Evolutionary conservation across 2,113 vertebrate species (phyloP), one percentile per base, ranked within the genome.

Genomic region (Poeciliopsis turrubarensis): DNA sequence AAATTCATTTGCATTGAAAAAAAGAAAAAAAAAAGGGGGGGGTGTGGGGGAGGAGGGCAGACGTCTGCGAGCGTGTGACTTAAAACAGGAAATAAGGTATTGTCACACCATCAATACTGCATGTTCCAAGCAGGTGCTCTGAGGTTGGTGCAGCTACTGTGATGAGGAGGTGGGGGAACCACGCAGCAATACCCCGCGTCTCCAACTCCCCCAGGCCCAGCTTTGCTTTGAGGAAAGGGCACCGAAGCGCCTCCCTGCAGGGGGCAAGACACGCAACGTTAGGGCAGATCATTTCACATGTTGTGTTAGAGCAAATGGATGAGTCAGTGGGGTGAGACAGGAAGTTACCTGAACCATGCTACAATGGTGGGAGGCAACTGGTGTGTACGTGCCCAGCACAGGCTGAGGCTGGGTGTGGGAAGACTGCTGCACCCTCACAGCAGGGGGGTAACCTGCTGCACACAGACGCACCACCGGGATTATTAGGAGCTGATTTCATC

Each of bases 161-260:
- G 88, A 67, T 91, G 90, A 77, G 95, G 17, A 91, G 93, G 94
- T n/a, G 96, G 94, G 77, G 96, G 94, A 90, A 96, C 94, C 91
- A 97, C 82, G 70, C 94, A 97, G 95, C 96, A 98, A 94, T 97
- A 98, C 44, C 94, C 93, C 81, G 92, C 95, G 93, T 97, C 97
- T 83, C 95, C 95, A 77, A 94, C 93, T 71, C 96, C 95, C 85
- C 90, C 93, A 78, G 95, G 92, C 89, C 97, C 92, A 88, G 96
- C 92, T 92, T 97, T 94, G 87, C 95, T 92, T 83, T 96, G 96
- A 86, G 96, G 96, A 89, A 96, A 98, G 1, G 97, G 95, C 92
- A 96, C 93, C 77, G 87, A 68, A 68, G 82, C 77, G 0, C 83
- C 87, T 66, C 87, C 87, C 91, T 93, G 79, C 30, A 70, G 71